Evolutionary conservation across 2,888 invertebrate genomes (phyloP), one percentile per base, ranked within the genome.

Genomic region (Dolomedes plantarius): DNA sequence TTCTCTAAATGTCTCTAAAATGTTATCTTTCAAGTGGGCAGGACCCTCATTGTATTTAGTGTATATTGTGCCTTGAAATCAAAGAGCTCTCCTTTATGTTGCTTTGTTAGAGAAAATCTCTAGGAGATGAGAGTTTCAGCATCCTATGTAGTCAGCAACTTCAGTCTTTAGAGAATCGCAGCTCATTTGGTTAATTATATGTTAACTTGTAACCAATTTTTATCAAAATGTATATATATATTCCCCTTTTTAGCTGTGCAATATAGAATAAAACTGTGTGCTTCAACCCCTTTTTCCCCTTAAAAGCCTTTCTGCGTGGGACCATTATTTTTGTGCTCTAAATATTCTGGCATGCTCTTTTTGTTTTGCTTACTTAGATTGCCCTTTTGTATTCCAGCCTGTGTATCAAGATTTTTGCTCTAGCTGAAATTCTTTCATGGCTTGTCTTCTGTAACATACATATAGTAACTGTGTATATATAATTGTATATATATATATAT

Each of bases 1-100:
- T 65, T 65, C 62, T 27, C 27, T 62, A 5, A 62, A 27, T 56
- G 23, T 56, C 16, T 62, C 0, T 28, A 11, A 16, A 28, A 62
- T 27, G 28, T 31, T 65, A 29, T 65, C 29, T 65, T 6, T 65
- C 3, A 65, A 65, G 23, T 65, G 64, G 39, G 75, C 39, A 50
- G 65, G 62, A 46, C 23, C 39, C 78, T 41, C 50, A 73, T 46
- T 83, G 64, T 72, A 85, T 73, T 77, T 77, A 71, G 77, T 85
- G 73, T 77, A 77, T 41, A 81, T 85, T 85, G 83, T 85, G 83
- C 83, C 83, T 85, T 85, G 67, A 78, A 77, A 67, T 85, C 72
- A 85, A 85, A 72, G 83, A 85, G 83, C 83, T 85, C 83, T 77
- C 50, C 62, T 68, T 56, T 74, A 39, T 67, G 46, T 65, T 72